Evolutionary conservation across 2,113 vertebrate species (phyloP).

Genomic region (Erpornis zantholeuca): DNA sequence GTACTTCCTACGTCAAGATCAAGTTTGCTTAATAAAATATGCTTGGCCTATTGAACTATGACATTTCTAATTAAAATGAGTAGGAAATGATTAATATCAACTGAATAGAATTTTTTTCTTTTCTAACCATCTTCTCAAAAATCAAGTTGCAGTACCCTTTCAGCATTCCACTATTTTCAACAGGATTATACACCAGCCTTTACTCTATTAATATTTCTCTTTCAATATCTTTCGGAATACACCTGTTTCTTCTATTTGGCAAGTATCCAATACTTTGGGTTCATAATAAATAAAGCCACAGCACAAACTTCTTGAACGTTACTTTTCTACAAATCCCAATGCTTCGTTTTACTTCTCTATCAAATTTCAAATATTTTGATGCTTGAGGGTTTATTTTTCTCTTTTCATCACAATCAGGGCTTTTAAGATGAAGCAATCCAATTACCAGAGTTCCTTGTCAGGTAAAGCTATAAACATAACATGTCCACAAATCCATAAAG

Average conservation of each 20-base stretch:
- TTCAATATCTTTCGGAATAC: neutral
- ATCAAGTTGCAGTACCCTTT: neutral
- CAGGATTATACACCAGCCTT: neutral
- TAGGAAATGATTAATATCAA: neutral
- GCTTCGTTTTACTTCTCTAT: neutral
- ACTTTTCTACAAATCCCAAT: neutral
- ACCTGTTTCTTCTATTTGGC: neutral
- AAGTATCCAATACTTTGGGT: neutral
- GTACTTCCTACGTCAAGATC: neutral
- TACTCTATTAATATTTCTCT: neutral
- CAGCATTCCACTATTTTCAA: neutral
- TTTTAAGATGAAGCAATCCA: neutral
- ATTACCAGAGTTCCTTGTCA: neutral
- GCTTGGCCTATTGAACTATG: neutral
- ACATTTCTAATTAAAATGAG: neutral
- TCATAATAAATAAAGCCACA: neutral
- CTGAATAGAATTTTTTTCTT: neutral
- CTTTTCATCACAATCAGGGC: neutral
- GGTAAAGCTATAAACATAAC: neutral
- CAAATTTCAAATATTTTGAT: neutral
- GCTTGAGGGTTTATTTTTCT: neutral
- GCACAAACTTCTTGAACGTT: neutral
- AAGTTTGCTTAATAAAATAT: neutral
- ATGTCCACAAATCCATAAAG: neutral
- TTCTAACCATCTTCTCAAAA: neutral